A percentile compares a stretch with the other conserved stretches of the same genome.
Conservation (phyloP, 2,113 vertebrate species). For the Phocoena sinus region DNA sequence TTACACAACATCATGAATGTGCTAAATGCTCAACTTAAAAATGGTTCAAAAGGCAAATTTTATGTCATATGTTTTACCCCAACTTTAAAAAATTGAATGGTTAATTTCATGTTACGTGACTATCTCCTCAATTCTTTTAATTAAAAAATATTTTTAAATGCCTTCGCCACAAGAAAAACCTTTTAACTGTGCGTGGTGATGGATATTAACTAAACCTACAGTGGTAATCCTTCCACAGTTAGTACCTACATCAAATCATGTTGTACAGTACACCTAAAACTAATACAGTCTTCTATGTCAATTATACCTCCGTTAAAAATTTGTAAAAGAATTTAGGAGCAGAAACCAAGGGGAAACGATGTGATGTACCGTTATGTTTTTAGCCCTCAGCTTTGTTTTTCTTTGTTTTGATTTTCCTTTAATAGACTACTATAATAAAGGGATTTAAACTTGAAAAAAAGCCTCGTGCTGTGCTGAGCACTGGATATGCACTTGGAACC, state of each 20-base stretch:
- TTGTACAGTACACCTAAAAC: rapidly evolving
- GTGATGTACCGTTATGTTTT: conserved; percentile 56
- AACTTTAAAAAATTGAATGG: not conserved
- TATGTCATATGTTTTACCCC: not conserved
- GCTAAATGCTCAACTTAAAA: too few species aligned
- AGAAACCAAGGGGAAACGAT: conserved; percentile 64
- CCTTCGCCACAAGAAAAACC: not conserved
- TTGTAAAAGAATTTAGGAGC: conserved; percentile 65
- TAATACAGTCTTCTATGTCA: rapidly evolving
- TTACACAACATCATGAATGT: rapidly evolving
- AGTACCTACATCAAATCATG: not conserved
- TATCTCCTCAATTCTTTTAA: not conserved
- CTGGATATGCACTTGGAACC: rapidly evolving
- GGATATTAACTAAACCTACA: not conserved
- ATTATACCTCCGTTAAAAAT: not conserved
- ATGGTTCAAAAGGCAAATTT: not conserved
- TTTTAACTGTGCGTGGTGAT: not conserved
- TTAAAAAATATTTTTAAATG: not conserved
- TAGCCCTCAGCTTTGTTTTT: conserved; percentile 58
- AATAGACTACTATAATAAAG: conserved; percentile 5
- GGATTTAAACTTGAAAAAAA: not conserved
- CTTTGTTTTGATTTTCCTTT: conserved; percentile 67
- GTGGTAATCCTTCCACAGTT: not conserved
- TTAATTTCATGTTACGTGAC: not conserved
- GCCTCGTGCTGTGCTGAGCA: too few species aligned